Evolutionary conservation across 2,888 invertebrate genomes (phyloP).

Genomic region (Drosophila formosana): DNA sequence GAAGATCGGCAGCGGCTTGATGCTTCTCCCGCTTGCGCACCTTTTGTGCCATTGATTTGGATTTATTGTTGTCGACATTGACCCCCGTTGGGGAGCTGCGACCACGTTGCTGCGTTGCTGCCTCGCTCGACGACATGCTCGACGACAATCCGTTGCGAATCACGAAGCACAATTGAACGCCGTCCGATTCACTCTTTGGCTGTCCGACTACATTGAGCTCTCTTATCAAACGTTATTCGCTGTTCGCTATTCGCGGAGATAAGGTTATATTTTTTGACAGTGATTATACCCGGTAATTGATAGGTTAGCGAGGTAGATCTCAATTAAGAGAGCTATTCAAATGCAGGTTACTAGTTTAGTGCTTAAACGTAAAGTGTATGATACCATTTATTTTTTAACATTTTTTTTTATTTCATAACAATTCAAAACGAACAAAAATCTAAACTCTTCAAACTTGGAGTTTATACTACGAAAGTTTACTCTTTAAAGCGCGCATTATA

Average conservation of each 20-base stretch:
- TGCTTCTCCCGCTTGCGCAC: constrained; percentile 15
- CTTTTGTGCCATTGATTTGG: constrained; percentile 25
- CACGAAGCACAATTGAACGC: constrained; percentile 27
- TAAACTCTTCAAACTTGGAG: too few species aligned
- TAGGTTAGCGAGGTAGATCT: background rate
- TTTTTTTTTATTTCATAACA: too few species aligned
- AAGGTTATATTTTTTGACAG: constrained; percentile 8
- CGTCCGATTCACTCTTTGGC: background rate
- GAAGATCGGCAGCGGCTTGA: constrained; percentile 74
- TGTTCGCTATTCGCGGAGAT: constrained; percentile 1
- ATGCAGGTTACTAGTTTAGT: too few species aligned
- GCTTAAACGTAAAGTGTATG: too few species aligned
- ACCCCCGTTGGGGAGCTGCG: constrained; percentile 3
- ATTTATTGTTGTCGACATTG: constrained; percentile 18
- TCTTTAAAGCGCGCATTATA: too few species aligned
- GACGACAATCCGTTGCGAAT: constrained; percentile 39
- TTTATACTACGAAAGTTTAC: too few species aligned
- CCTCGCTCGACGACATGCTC: constrained; percentile 49
- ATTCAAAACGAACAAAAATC: too few species aligned
- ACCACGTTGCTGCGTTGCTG: constrained; percentile 12
- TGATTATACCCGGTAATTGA: constrained; percentile 1
- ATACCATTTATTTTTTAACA: too few species aligned
- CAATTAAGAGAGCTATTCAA: too few species aligned
- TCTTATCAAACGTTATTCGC: constrained; percentile 34
- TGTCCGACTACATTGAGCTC: constrained; percentile 23